Base-by-base conservation (phyloP, 2,888 invertebrate species). In the Agriopis marginaria region DNA sequence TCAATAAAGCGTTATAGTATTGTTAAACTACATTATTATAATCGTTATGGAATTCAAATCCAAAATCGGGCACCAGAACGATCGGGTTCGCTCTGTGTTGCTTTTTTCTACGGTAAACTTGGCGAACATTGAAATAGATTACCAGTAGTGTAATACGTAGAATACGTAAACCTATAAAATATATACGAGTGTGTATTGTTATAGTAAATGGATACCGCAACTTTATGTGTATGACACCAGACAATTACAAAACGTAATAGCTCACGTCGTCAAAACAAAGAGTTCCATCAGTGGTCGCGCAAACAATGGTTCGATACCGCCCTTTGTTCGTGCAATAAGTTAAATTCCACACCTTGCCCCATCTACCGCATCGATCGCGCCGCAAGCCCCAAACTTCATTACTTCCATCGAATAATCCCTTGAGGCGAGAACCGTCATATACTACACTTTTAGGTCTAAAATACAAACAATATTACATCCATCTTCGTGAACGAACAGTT, bases 351-450 rank as follows among this genome's bases (percentile, higher is more conserved):
- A 79, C 79, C 74, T 76, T 71, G 63, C 69, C 68, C 75, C 68
- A 74, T 68, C 73, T 61, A 71, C 45, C 64, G 70, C 77, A 81
- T 82, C 79, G 83, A 82, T 82, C 77, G 74, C 51, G 72, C 78
- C 79, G 66, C 73, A 69, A 61, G 61, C 74, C 72, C 71, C 67
- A 79, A 83, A 82, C 80, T 82, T 82, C 81, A 84, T 82, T 83
- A 84, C 81, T 80, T 77, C 83, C 82, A 84, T 85, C 79, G 81
- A 82, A 80, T 80, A 80, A 82, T 77, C 76, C 75, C 51, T 63
- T 12, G 60, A 58, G 61, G 47, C 58, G 49, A 49, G 49, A 40
- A 56, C 50, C 39, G 61, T 45, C 49, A 65, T 55, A 59, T 44
- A 51, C 40, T 62, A 50, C 40, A 56, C 17, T n/a, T 61, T 61